A percentile compares a stretch with the other conserved stretches of the same genome.
phyloP scores from a whole-genome alignment of 2,797 vertebrate species.

The Dicrostonyx torquatus region DNA sequence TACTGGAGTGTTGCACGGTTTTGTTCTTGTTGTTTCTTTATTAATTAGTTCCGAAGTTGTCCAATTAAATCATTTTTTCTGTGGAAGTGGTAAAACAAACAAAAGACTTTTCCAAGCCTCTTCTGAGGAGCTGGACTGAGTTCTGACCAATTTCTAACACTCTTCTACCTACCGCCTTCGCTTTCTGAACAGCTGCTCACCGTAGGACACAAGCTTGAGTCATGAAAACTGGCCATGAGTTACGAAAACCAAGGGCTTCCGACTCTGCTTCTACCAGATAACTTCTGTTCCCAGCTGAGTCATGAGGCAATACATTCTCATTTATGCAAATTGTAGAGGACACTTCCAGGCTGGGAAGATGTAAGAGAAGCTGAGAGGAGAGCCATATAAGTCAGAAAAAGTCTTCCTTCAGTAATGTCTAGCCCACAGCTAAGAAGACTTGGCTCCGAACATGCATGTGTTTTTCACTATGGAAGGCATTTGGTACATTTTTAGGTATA shows the following conservation, averaged over 20 bases:
- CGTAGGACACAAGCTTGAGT: neutral
- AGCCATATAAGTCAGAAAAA: neutral
- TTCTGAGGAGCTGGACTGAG: neutral
- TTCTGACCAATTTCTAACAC: neutral
- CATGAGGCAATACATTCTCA: slow-evolving; percentile 13
- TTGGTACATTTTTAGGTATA: slow-evolving; percentile 66
- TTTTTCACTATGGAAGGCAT: slow-evolving; percentile 44
- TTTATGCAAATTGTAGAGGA: slow-evolving; percentile 32
- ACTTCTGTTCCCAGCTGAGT: slow-evolving; percentile 29
- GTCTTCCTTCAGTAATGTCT: neutral
- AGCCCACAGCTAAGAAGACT: slow-evolving; percentile 20
- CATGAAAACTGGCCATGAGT: slow-evolving; percentile 48
- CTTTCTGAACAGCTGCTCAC: neutral
- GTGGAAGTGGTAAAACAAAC: too few relatives aligned
- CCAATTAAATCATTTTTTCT: neutral
- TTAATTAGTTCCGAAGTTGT: slow-evolving; percentile 43
- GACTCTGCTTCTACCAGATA: slow-evolving; percentile 50
- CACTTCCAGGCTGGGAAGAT: neutral
- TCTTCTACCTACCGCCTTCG: neutral
- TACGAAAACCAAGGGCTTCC: slow-evolving; percentile 63
- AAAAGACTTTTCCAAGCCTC: neutral
- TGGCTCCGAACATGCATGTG: slow-evolving; percentile 46
- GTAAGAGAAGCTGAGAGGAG: neutral
- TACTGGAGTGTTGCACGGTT: neutral
- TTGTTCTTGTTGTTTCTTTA: neutral